A percentile compares a stretch with the other conserved stretches of the same genome.
Evolutionary conservation across 2,888 invertebrate genomes (phyloP).

Genomic region (Pseudanteris insignis): DNA sequence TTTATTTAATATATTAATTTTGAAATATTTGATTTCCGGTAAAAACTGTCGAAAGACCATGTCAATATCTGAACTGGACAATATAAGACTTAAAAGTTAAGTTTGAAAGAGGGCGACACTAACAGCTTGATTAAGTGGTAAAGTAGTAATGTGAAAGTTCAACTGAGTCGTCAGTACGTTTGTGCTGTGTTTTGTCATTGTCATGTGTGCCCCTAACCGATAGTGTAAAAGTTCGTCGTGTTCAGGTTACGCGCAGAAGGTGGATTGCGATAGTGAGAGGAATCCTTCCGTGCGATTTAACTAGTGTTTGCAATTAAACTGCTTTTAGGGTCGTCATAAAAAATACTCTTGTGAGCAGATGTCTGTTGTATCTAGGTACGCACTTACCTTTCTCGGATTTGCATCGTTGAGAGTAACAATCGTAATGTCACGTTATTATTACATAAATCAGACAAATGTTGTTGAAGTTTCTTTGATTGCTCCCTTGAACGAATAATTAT

Average conservation of each 20-base stretch:
- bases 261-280: slow-evolving; percentile 4
- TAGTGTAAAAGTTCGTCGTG: slow-evolving; percentile 15
- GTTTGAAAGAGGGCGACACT: too few species aligned
- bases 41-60: neutral
- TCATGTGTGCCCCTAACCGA: slow-evolving; percentile 30
- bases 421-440: slow-evolving; percentile 4
- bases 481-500: too few species aligned
- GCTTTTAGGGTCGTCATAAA: neutral
- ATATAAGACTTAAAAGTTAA: too few species aligned
- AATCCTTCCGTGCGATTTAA: too few species aligned
- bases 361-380: slow-evolving; percentile 4
- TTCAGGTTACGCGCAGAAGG: slow-evolving; percentile 22
- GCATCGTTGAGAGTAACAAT: slow-evolving; percentile 3
- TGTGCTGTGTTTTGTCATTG: slow-evolving; percentile 34
- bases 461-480: too few species aligned
- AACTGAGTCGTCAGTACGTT: too few species aligned
- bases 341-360: slow-evolving; percentile 2
- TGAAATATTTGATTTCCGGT: neutral
- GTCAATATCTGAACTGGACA: too few species aligned
- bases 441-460: too few species aligned
- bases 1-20: too few species aligned
- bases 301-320: neutral
- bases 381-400: slow-evolving; percentile 3
- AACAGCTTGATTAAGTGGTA: neutral
- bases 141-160: slow-evolving; percentile 13